Evolutionary conservation across 2,797 vertebrate species (phyloP).

Genomic region (Pantherophis alleghaniensis): DNA sequence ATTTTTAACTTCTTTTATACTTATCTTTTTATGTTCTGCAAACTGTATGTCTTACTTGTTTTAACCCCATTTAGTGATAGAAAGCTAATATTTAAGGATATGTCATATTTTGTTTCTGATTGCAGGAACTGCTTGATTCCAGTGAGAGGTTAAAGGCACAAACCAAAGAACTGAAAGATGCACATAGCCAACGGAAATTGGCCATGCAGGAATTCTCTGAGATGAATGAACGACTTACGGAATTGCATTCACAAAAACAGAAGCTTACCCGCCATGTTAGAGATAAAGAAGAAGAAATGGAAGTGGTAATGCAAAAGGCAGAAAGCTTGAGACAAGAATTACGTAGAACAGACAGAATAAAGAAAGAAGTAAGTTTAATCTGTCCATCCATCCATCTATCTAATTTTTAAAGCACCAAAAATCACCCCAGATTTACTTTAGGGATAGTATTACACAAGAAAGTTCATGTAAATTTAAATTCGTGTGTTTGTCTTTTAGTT

Average conservation of each 20-base stretch:
- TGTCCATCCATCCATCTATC: not conserved
- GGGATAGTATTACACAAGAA: slow-evolving; percentile 43
- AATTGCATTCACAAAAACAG: slow-evolving; percentile 93
- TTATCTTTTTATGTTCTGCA: not conserved
- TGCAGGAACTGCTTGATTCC: slow-evolving; percentile 81
- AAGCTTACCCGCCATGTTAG: slow-evolving; percentile 91
- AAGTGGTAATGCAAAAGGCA: slow-evolving; percentile 88
- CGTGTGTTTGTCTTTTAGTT: slow-evolving; percentile 16
- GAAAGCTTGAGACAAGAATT: slow-evolving; percentile 93
- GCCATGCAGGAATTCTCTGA: slow-evolving; percentile 97
- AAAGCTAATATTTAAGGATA: slow-evolving; percentile 63
- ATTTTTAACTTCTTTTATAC: not conserved
- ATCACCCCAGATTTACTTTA: slow-evolving; percentile 36
- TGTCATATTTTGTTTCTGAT: slow-evolving; percentile 73
- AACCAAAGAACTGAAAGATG: slow-evolving; percentile 96
- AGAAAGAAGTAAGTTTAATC: slow-evolving; percentile 89
- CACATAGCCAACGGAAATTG: slow-evolving; percentile 94
- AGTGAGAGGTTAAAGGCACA: slow-evolving; percentile 86
- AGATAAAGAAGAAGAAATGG: slow-evolving; percentile 97
- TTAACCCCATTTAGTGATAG: slow-evolving; percentile 42
- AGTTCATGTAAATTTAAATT: slow-evolving; percentile 42
- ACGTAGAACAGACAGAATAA: slow-evolving; percentile 92
- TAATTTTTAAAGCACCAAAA: not conserved
- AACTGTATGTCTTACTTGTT: slow-evolving; percentile 35
- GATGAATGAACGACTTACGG: slow-evolving; percentile 92